Evolutionary conservation across 37 sponge, comb jelly and placozoan genomes (phyloP), one percentile per base, ranked within the genome.

Genomic region (Eunapius fragilis): DNA sequence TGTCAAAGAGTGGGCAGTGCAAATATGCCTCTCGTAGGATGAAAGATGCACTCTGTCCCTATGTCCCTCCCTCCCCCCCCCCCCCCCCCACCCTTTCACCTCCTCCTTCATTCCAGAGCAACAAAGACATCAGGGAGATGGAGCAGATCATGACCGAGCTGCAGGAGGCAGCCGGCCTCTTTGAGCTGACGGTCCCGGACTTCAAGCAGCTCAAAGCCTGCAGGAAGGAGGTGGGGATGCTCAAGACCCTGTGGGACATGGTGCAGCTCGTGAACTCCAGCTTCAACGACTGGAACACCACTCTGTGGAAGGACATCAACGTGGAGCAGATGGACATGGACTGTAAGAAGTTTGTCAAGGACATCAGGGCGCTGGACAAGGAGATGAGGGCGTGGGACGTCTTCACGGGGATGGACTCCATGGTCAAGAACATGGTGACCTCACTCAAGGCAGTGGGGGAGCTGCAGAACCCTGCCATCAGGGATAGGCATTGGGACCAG

Each of bases 381-480:
- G 99, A 98, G 87, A 96, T 95, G 92, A 85, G 99, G 30, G 97
- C 99, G 17, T 98, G 99, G 99, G 92, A 98, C 82, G 97, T 92
- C 2, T 93, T 91, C 81, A 89, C 80, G 83, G 97, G 99, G 11
- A 69, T 98, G 82, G 97, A 96, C 27, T 90, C 94, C 25, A 89
- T 87, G 26, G 99, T 98, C 27, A 98, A 98, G 93, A 98, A 98
- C 86, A 98, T 98, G 99, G 95, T 98, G 95, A 98, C 97, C 19
- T 96, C 99, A 17, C 87, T 98, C 41, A 45, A 97, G 78, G 99
- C 97, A 49, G 97, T 98, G 23, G 96, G 97, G 5, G 99, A 98
- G 85, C 88, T 98, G 68, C 99, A 98, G 94, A 98, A 98, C 87
- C 97, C 84, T 26, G 97, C 99, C 58, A 98, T 98, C 84, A 87